Conservation (phyloP, 2,797 vertebrate genomes). For the Coendou prehensilis region DNA sequence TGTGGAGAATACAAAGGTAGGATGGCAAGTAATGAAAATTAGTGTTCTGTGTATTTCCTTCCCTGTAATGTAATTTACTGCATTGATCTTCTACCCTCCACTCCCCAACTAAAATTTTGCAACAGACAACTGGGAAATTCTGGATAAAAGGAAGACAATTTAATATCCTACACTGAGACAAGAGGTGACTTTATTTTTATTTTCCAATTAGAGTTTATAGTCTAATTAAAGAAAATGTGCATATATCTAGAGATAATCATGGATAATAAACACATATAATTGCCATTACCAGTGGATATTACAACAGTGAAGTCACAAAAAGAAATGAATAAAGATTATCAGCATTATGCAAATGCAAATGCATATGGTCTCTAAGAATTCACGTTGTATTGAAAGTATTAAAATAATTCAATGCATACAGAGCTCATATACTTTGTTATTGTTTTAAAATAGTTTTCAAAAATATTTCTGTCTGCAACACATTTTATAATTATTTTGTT, state of each 20-base stretch:
- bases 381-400: constrained; percentile 33
- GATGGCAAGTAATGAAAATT: neutral
- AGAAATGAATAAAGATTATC: constrained; percentile 26
- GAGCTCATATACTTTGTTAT: neutral
- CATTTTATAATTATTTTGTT: constrained; percentile 65
- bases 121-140: neutral
- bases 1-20: rapidly evolving
- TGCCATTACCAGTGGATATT: constrained; percentile 61
- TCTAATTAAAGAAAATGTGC: constrained; percentile 75
- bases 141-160: neutral
- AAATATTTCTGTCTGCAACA: constrained; percentile 59
- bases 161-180: constrained; percentile 29
- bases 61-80: neutral
- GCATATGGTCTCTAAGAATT: constrained; percentile 28
- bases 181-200: constrained; percentile 69
- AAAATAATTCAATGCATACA: constrained; percentile 66
- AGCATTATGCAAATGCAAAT: constrained; percentile 66
- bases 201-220: constrained; percentile 67
- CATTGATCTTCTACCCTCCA: neutral
- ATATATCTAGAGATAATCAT: constrained; percentile 69
- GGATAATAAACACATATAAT: constrained; percentile 68
- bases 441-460: constrained; percentile 46
- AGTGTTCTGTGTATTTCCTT: neutral
- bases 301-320: constrained; percentile 33
- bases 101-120: neutral